Conservation (phyloP, 2,797 vertebrate species). For the Helostoma temminkii region DNA sequence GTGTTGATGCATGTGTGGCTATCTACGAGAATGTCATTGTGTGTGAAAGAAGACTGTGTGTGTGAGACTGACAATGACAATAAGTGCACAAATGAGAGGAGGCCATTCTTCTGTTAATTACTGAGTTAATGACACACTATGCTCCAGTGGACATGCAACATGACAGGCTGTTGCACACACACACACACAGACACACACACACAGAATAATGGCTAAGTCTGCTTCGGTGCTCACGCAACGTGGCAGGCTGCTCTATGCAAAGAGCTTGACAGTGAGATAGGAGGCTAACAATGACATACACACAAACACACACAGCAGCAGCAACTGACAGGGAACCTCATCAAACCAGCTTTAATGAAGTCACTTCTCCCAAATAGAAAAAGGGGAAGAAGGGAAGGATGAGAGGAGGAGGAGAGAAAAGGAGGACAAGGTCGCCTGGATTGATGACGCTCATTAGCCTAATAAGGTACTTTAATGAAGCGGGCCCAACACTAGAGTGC, state of each 20-base stretch:
- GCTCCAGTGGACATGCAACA: conserved; percentile 71
- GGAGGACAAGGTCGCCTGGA: conserved; percentile 82
- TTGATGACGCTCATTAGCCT: conserved; percentile 84
- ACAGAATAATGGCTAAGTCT: conserved; percentile 67
- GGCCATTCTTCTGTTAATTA: conserved; percentile 79
- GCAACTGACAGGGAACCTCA: conserved; percentile 77
- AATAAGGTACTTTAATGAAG: conserved; percentile 84
- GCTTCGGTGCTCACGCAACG: conserved; percentile 52
- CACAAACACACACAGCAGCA: conserved; percentile 32
- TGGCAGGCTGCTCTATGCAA: conserved; percentile 69
- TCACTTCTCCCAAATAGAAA: conserved; percentile 76
- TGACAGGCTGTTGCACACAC: conserved; percentile 52
- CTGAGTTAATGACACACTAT: conserved; percentile 78
- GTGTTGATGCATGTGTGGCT: not conserved
- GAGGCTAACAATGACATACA: conserved; percentile 66
- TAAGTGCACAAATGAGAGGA: conserved; percentile 36
- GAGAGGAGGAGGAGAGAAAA: conserved; percentile 68
- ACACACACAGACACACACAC: conserved; percentile 35
- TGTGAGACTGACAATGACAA: conserved; percentile 59
- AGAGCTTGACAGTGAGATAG: conserved; percentile 78
- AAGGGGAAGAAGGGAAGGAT: conserved; percentile 62
- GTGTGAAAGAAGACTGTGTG: not conserved
- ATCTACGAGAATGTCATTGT: too few relatives aligned
- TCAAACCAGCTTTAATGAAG: conserved; percentile 83
- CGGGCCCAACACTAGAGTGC: conserved; percentile 65